Evolutionary conservation across 2,113 vertebrate species (phyloP).

Genomic region (Apteryx mantelli): DNA sequence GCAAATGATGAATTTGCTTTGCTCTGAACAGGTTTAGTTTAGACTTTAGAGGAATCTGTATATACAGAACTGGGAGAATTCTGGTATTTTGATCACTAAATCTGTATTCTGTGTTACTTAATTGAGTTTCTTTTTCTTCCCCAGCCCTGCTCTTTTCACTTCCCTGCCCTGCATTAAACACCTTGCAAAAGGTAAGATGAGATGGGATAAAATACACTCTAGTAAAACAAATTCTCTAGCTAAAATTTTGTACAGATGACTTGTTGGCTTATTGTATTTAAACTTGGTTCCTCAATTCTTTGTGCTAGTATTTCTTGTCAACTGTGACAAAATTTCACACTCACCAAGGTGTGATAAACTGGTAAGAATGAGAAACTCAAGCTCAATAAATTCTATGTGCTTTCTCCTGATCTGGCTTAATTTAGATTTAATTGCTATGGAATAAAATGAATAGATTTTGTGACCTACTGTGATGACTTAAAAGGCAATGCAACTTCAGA

Average conservation of each 20-base stretch:
- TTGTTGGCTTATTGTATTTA: not conserved
- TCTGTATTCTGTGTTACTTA: not conserved
- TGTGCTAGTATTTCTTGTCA: not conserved
- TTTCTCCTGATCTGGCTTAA: not conserved
- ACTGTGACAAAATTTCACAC: not conserved
- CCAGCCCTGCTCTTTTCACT: not conserved
- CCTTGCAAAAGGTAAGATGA: not conserved
- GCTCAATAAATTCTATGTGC: not conserved
- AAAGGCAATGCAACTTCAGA: not conserved
- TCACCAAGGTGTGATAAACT: not conserved
- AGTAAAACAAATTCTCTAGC: not conserved
- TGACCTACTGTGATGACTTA: not conserved
- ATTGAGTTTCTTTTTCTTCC: not conserved
- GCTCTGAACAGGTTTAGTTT: not conserved
- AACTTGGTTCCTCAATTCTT: not conserved
- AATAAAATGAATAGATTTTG: slow-evolving; percentile 46
- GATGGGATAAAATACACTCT: not conserved
- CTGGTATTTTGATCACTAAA: accelerated
- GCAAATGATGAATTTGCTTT: not conserved
- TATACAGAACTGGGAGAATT: accelerated
- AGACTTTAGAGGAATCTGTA: not conserved
- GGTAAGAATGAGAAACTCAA: not conserved
- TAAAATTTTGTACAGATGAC: not conserved
- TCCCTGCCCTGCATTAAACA: not conserved
- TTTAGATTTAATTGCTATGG: slow-evolving; percentile 34